Conservation (phyloP, 2,797 vertebrate species). For the Leptatherina wallacei region DNA sequence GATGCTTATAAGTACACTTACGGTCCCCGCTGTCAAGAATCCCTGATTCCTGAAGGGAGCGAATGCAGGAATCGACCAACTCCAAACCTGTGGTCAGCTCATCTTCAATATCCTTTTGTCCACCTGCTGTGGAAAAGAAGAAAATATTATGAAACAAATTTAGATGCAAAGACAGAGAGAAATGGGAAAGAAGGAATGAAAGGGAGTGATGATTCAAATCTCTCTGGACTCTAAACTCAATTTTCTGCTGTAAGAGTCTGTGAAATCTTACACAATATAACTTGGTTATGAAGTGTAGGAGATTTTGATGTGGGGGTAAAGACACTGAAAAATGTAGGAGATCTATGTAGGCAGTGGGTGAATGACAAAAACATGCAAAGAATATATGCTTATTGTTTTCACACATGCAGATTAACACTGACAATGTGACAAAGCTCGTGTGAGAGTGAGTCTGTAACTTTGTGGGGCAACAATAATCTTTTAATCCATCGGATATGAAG, state of each 20-base stretch:
- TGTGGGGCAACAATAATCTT: constrained; percentile 20
- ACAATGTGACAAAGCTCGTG: constrained; percentile 14
- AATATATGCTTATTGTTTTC: neutral
- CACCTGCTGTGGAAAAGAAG: constrained; percentile 82
- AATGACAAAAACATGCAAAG: neutral
- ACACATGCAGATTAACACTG: constrained; percentile 38
- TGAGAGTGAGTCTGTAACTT: neutral
- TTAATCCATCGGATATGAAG: constrained; percentile 29
- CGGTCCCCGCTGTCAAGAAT: constrained; percentile 94
- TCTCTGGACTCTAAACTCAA: constrained; percentile 28
- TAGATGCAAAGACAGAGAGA: neutral
- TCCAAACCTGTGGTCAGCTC: constrained; percentile 97
- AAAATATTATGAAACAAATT: constrained; percentile 17
- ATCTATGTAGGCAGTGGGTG: constrained; percentile 5
- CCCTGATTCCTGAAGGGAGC: constrained; percentile 96
- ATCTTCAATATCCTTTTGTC: constrained; percentile 97
- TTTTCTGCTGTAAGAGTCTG: constrained; percentile 22
- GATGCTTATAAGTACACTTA: constrained; percentile 78
- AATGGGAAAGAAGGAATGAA: neutral
- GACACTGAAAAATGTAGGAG: constrained; percentile 17
- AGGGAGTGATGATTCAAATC: constrained; percentile 23
- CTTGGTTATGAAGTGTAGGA: constrained; percentile 30
- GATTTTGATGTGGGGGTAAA: constrained; percentile 30
- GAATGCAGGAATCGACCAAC: constrained; percentile 97
- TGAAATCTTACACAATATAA: constrained; percentile 31